These are phyloP conservation scores for Heliconius aoede DNA, from an alignment of 2,888 invertebrate species.

Conservation along the genomic window DNA sequence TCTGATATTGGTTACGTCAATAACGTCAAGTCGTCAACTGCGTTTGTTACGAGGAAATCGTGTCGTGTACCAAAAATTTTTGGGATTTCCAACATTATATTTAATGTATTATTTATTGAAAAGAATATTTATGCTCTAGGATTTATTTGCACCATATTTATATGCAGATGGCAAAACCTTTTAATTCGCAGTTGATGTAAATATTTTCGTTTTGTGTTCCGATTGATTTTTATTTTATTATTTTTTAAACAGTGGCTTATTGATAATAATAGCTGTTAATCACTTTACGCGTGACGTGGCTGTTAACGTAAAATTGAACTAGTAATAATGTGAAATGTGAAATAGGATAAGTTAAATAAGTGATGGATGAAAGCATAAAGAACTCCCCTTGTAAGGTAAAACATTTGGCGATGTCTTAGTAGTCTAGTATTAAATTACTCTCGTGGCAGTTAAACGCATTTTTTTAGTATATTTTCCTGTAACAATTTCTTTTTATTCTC, in stretches of 20 bases:
- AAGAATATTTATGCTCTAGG: constrained; percentile 21
- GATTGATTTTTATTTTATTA: constrained; percentile 80
- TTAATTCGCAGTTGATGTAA: constrained; percentile 62
- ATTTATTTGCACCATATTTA: constrained; percentile 27
- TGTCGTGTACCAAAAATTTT: constrained; percentile 33
- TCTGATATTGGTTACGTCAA: constrained; percentile 34
- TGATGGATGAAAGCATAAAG: constrained; percentile 79
- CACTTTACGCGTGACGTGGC: constrained; percentile 74
- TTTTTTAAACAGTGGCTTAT: constrained; percentile 80
- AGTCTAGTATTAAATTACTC: constrained; percentile 48
- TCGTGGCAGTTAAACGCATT: constrained; percentile 34
- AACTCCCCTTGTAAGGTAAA: constrained; percentile 82
- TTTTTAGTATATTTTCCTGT: constrained; percentile 35
- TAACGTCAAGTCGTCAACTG: constrained; percentile 39
- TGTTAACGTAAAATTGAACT: constrained; percentile 65
- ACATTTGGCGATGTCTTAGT: constrained; percentile 62
- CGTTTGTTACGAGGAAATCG: constrained; percentile 37
- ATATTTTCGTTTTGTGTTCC: constrained; percentile 74
- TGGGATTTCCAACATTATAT: constrained; percentile 34
- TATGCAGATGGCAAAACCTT: constrained; percentile 39
- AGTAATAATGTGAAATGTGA: constrained; percentile 75
- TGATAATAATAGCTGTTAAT: constrained; percentile 75
- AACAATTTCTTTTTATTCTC: constrained; percentile 21
- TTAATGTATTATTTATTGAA: constrained; percentile 10
- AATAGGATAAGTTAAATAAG: constrained; percentile 69